A percentile compares a stretch with the other conserved stretches of the same genome.
Evolutionary conservation across 2,113 vertebrate genomes (phyloP).

Genomic region (Grantiella picta): DNA sequence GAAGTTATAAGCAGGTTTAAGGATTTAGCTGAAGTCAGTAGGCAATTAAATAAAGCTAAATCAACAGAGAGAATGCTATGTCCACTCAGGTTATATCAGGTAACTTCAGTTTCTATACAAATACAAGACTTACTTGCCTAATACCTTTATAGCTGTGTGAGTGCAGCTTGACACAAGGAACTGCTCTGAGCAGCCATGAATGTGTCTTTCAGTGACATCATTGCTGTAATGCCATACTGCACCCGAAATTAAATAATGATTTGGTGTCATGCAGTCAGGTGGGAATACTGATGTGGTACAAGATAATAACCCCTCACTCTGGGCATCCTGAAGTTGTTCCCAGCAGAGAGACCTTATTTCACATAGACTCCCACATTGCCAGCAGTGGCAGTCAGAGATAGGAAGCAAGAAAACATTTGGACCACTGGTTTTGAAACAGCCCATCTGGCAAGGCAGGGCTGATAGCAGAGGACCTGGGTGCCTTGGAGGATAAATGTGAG

Average conservation of each 20-base stretch:
- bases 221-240: background rate
- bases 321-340: background rate
- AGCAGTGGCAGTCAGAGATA: background rate
- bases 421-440: background rate
- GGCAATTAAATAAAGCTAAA: background rate
- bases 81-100: background rate
- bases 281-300: background rate
- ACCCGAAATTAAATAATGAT: background rate
- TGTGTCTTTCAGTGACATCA: background rate
- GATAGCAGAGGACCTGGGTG: background rate
- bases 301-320: background rate
- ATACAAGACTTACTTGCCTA: background rate
- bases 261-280: background rate
- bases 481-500: background rate
- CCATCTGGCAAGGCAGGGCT: background rate
- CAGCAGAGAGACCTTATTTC: background rate
- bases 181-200: background rate
- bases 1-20: background rate
- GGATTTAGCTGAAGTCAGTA: constrained; percentile 16
- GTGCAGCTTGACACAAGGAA: background rate
- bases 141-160: background rate
- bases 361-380: fast-evolving
- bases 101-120: background rate
- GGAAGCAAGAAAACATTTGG: background rate
- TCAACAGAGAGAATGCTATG: background rate